Evolutionary conservation across 2,888 invertebrate species (phyloP), one percentile per base, ranked within the genome.

Genomic region (Ornithoptera alexandrae): DNA sequence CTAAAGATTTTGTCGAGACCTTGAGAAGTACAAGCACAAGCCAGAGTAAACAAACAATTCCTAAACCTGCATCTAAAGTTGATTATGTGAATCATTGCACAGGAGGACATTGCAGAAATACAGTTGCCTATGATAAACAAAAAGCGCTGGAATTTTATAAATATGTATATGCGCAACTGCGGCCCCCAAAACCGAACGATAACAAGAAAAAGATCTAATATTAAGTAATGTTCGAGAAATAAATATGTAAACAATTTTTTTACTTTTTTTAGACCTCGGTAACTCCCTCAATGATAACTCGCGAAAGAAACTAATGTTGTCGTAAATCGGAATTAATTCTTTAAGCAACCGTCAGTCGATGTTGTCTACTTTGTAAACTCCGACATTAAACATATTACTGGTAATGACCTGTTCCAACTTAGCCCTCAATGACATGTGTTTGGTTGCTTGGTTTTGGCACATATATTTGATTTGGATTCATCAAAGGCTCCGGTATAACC

Each of bases 121-220:
- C 84, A 63, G 85, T 80, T 2, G 87, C 87, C 0, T 86, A 90
- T 72, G 88, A 93, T 72, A 87, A 78, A 68, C 91, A 92, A 73
- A 91, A 89, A 77, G 93, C 93, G 17, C 79, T 93, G 62, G 92
- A 93, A 73, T 93, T 92, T 76, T 93, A 93, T 75, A 93, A 90
- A 81, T 92, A 92, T 72, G 88, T 93, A 6, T 93, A 92, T 76
- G 89, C 92, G 4, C 93, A 93, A 71, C 73, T 93, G 56, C 83
- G 92, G 18, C 79, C 87, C 30, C 90, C 90, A 30, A 82, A 82
- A 72, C 81, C 75, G 66, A 83, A 77, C 56, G 84, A 84, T 72
- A 83, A 73, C 68, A 76, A 83, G 67, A 84, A 83, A 75, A 84
- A 81, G 75, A 82, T 79, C 66, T 82, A 74, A 81, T 73, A 70